Base-by-base conservation (phyloP, 2,113 vertebrate species). In the Carlito syrichta region DNA sequence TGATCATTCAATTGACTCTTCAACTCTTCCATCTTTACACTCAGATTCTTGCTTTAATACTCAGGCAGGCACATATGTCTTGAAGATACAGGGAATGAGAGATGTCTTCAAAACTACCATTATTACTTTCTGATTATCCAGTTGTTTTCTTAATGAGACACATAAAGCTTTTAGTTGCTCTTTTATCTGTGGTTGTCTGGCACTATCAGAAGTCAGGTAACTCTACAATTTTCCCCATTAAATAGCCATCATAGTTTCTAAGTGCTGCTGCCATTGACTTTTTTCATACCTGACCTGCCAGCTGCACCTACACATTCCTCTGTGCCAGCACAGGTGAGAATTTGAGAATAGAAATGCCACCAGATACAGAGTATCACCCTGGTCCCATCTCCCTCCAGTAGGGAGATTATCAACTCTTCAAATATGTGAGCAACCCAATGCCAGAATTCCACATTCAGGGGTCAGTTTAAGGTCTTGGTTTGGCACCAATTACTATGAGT, bases 181-280 rank as follows among this genome's bases (percentile, higher is more conserved):
- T 32, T 5, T 48, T 40, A 4, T 4, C 30, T 0, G 1, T 48
- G 30, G 14, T 23, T 66, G n/a, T 85, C 40, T 17, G 20, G 17
- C 20, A 7, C n/a, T 22, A 20, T 5, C 1, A 38, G 43, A 69
- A 63, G 32, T n/a, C 8, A 56, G 20, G 38, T 32, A 66, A 58
- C 23, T 14, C 10, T 25, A 23, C 23, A 19, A 52, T 5, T 30
- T 40, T 81, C 22, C 66, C 13, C 20, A 35, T 60, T 8, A 56
- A 8, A 40, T 6, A 20, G 10, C 11, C 62, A 52, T n/a, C 54
- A 71, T 4, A 17, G 20, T 30, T 10, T 40, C 23, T 32, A 48
- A 48, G 14, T 1, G 8, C 3, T 8, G 2, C 11, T 12, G 38
- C 3, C 48, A 40, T 12, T 25, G 35, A 23, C 10, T 22, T 6